phyloP scores from a whole-genome alignment of 2,888 invertebrate species.

The Mechanitis messenoides region DNA sequence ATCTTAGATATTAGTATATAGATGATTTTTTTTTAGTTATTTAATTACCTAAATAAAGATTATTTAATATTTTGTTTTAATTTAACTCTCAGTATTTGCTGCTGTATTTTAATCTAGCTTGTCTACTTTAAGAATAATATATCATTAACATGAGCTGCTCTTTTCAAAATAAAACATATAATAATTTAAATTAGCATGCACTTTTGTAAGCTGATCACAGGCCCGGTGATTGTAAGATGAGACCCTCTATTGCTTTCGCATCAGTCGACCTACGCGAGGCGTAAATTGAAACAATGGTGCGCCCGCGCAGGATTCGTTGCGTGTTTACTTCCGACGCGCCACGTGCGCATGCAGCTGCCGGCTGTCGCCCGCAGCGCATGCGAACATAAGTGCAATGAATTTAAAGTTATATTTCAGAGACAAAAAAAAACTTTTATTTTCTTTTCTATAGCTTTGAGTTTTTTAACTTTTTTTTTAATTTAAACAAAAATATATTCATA shows the following conservation, averaged over 20 bases:
- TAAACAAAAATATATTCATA: too few species aligned
- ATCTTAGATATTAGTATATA: too few species aligned
- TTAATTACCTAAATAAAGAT: too few species aligned
- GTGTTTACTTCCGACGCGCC: constrained; percentile 35
- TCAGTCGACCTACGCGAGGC: constrained; percentile 16
- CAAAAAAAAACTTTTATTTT: not conserved
- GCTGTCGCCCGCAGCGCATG: constrained; percentile 52
- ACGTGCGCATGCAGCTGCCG: constrained; percentile 41
- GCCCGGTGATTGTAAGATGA: constrained; percentile 10
- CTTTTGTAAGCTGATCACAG: constrained; percentile 9
- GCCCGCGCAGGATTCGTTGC: constrained; percentile 24
- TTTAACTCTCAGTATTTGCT: too few species aligned
- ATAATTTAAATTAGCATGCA: constrained; percentile 1
- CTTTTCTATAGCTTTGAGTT: not conserved
- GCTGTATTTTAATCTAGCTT: too few species aligned
- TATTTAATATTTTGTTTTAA: not conserved
- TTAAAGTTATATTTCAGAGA: constrained; percentile 5
- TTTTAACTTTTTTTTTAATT: not conserved
- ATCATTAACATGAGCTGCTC: not conserved
- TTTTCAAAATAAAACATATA: not conserved
- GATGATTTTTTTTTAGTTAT: too few species aligned
- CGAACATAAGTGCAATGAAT: constrained; percentile 19
- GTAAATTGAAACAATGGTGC: constrained; percentile 29
- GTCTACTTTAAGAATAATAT: too few species aligned
- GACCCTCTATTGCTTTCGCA: constrained; percentile 8